Conservation (phyloP, 2,113 vertebrate genomes). For the Gobio gobio region DNA sequence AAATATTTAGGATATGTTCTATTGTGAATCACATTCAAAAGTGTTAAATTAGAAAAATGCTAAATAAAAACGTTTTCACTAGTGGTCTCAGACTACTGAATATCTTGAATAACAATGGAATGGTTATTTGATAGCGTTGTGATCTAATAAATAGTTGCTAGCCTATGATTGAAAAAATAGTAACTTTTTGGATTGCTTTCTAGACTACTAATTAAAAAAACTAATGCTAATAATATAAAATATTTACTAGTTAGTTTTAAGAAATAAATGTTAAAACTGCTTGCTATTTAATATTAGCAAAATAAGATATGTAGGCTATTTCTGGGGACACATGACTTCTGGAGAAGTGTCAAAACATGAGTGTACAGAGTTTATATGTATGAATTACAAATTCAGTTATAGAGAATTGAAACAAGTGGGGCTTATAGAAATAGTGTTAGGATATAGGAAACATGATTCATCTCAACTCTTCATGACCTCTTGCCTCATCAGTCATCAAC, state of each 20-base stretch:
- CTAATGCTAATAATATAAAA: background rate
- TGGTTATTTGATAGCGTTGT: background rate
- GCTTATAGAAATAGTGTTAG: background rate
- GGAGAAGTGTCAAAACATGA: background rate
- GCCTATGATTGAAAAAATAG: background rate
- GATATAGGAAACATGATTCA: slow-evolving; percentile 9
- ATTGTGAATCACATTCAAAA: no score
- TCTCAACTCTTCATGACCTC: background rate
- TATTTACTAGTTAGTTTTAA: background rate
- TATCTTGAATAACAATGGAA: background rate
- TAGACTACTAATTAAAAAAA: background rate
- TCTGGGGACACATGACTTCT: background rate
- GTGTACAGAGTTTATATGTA: background rate
- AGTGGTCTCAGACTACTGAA: no score
- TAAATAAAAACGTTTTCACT: no score
- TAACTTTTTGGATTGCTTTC: background rate
- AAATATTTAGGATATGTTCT: no score
- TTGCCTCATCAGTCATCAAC: background rate
- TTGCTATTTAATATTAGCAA: background rate
- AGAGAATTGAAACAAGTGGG: background rate
- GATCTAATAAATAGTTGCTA: background rate
- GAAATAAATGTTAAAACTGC: background rate
- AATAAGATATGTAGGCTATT: background rate
- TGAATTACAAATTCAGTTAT: background rate
- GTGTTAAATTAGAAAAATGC: no score